Conservation (phyloP, 2,888 invertebrate species). For the Phasia obesa region DNA sequence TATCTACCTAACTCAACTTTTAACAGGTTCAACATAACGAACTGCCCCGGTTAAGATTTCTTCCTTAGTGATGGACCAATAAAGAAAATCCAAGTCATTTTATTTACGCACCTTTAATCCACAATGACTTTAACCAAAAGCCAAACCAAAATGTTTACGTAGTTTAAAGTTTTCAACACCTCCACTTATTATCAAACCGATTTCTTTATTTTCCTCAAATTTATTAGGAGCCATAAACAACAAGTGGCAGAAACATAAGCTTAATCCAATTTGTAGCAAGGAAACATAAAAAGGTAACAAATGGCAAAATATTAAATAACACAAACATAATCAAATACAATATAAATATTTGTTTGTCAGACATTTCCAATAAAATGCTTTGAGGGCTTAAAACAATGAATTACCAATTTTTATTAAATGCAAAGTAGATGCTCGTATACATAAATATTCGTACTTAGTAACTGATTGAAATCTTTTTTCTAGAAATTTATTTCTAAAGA, state of each 20-base stretch:
- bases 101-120: no score
- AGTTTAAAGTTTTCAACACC: constrained; percentile 43
- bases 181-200: constrained; percentile 48
- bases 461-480: constrained; percentile 65
- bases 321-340: constrained; percentile 80
- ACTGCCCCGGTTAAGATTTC: no score
- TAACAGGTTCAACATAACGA: no score
- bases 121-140: no score
- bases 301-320: constrained; percentile 78
- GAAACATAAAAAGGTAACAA: constrained; percentile 74
- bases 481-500: constrained; percentile 15
- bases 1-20: no score
- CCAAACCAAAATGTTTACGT: no score
- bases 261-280: constrained; percentile 67
- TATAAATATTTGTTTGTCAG: constrained; percentile 81
- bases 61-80: no score
- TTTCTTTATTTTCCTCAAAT: constrained; percentile 37
- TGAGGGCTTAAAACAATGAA: constrained; percentile 52
- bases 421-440: neutral
- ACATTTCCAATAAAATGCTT: constrained; percentile 40
- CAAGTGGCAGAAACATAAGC: constrained; percentile 62
- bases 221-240: constrained; percentile 62
- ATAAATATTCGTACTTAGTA: constrained; percentile 15
- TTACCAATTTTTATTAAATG: constrained; percentile 51
- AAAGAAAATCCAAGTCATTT: no score